Conservation (phyloP, 2,888 invertebrate genomes). For the Polymixis lichenea region DNA sequence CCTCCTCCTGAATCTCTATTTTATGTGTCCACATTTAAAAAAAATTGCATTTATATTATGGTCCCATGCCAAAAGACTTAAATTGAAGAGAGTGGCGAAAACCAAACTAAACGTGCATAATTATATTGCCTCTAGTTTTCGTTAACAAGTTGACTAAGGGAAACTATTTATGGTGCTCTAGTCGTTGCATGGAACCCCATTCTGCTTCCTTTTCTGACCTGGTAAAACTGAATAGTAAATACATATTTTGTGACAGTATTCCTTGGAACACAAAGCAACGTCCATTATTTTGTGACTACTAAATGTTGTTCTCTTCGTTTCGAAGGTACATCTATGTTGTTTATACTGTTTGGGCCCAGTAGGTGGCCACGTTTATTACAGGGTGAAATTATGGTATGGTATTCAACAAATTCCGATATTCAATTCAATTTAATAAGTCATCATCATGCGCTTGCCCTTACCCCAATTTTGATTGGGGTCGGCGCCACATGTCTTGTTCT, state of each 20-base stretch:
- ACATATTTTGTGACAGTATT: neutral
- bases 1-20: too few species aligned
- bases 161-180: conserved; percentile 27
- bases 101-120: neutral
- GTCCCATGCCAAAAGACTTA: too few species aligned
- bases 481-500: neutral
- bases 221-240: neutral
- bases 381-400: neutral
- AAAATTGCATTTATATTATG: too few species aligned
- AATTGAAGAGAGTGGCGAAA: neutral
- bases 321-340: neutral
- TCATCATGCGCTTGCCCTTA: neutral
- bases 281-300: neutral
- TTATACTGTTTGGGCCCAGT: neutral
- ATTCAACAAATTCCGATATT: neutral
- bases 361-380: neutral
- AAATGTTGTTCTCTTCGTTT: neutral
- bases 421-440: neutral
- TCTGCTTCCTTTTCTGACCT: neutral
- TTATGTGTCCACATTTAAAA: neutral
- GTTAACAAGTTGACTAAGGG: conserved; percentile 23
- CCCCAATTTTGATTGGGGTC: neutral
- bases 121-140: neutral
- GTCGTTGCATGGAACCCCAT: neutral
- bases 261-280: neutral